Evolutionary conservation across 23 tunicate species (phyloP).

Genomic region (Styela plicata): DNA sequence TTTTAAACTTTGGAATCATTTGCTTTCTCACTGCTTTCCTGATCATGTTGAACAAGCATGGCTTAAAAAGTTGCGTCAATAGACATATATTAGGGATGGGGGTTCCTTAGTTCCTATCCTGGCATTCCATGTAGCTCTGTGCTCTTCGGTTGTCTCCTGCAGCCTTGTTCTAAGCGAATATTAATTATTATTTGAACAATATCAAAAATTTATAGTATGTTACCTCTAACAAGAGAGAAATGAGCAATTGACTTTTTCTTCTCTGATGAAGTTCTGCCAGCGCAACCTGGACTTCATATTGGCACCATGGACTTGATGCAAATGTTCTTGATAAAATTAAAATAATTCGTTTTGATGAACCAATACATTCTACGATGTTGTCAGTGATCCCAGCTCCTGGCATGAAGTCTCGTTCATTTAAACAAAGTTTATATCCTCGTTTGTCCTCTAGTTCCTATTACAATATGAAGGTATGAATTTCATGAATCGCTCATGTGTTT

Average conservation of each 20-base stretch:
- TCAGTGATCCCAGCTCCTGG: constrained; percentile 81
- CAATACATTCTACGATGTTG: constrained; percentile 83
- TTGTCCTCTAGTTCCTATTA: constrained; percentile 78
- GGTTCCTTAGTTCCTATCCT: no score
- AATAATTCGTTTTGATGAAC: constrained; percentile 55
- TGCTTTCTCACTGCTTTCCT: no score
- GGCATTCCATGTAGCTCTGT: no score
- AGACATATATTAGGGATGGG: no score
- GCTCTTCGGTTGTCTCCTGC: no score
- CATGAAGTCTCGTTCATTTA: constrained; percentile 81
- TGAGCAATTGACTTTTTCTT: constrained; percentile 65
- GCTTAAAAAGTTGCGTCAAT: no score
- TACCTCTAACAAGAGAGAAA: constrained; percentile 76
- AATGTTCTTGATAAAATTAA: constrained; percentile 68
- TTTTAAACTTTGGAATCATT: no score
- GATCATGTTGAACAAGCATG: no score
- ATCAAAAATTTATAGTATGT: no score
- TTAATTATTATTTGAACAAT: no score
- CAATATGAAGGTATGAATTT: background rate
- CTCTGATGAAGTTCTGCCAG: constrained; percentile 66
- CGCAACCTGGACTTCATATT: constrained; percentile 88
- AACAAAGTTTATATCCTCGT: constrained; percentile 59
- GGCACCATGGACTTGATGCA: constrained; percentile 81
- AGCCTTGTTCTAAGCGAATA: no score
- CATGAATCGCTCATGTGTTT: no score